These are phyloP conservation scores for Colinus virginianus DNA, from an alignment of 2,113 vertebrate species.

Conservation along the genomic window DNA sequence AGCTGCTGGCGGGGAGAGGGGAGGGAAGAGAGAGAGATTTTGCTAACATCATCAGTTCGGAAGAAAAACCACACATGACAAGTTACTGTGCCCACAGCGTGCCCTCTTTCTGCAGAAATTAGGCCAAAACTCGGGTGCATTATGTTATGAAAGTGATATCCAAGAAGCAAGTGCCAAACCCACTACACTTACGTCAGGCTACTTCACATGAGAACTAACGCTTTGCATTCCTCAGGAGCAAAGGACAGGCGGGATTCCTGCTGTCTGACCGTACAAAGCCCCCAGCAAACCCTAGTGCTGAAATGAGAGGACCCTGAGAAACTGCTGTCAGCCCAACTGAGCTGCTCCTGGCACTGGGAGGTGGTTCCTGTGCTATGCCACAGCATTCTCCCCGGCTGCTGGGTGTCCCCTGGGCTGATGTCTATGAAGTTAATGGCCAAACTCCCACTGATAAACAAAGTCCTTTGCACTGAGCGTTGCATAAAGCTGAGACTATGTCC, in stretches of 20 bases:
- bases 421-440: neutral
- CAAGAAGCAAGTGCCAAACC: slow-evolving; percentile 54
- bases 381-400: neutral
- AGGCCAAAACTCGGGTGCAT: slow-evolving; percentile 34
- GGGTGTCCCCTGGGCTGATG: neutral
- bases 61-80: slow-evolving; percentile 19
- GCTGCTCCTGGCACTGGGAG: neutral
- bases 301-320: neutral
- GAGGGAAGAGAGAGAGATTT: slow-evolving; percentile 9
- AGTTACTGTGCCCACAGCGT: slow-evolving; percentile 11
- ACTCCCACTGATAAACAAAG: neutral
- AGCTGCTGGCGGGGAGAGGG: neutral
- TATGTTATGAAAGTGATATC: slow-evolving; percentile 51
- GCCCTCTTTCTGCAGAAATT: slow-evolving; percentile 47
- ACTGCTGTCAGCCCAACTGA: neutral
- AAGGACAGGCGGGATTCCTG: neutral
- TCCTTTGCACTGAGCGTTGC: neutral
- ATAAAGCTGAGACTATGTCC: neutral
- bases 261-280: neutral
- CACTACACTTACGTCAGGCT: slow-evolving; percentile 32
- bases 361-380: neutral
- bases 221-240: slow-evolving; percentile 37
- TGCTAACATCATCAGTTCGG: slow-evolving; percentile 32
- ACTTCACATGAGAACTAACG: slow-evolving; percentile 49
- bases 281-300: neutral